Evolutionary conservation across 2,888 invertebrate genomes (phyloP).

Genomic region (Isotomurus palustris): DNA sequence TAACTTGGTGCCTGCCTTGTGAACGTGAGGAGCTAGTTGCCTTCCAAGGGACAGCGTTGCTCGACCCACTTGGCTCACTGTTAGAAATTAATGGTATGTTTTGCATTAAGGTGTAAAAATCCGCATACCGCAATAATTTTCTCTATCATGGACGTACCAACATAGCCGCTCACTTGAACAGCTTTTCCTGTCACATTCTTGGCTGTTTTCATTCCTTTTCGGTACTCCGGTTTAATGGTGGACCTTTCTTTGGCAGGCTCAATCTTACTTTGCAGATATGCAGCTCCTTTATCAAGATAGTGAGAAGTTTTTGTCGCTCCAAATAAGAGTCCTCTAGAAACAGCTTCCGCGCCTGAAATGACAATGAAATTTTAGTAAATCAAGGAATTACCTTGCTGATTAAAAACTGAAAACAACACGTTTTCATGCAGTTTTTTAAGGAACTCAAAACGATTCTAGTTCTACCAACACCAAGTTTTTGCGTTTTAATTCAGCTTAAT

Average conservation of each 20-base stretch:
- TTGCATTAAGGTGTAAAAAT: background rate
- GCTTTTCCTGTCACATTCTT: slow-evolving; percentile 64
- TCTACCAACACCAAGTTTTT: too few relatives aligned
- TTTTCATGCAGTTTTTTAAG: too few relatives aligned
- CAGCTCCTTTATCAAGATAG: slow-evolving; percentile 59
- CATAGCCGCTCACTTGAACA: slow-evolving; percentile 63
- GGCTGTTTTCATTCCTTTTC: slow-evolving; percentile 59
- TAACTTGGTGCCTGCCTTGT: slow-evolving; percentile 60
- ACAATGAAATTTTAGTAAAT: too few relatives aligned
- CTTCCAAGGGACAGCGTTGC: slow-evolving; percentile 64
- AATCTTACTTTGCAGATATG: slow-evolving; percentile 59
- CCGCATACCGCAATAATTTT: background rate
- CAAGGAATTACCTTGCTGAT: too few relatives aligned
- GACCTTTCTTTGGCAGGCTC: slow-evolving; percentile 51
- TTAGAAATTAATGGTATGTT: slow-evolving; percentile 13
- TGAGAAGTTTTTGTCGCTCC: slow-evolving; percentile 64
- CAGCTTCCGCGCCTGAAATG: slow-evolving; percentile 60
- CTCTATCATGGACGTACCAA: too few relatives aligned
- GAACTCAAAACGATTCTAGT: too few relatives aligned
- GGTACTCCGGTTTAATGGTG: slow-evolving; percentile 56
- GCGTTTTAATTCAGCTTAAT: too few relatives aligned
- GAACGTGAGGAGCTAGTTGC: slow-evolving; percentile 64
- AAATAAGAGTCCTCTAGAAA: slow-evolving; percentile 62
- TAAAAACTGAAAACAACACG: too few relatives aligned
- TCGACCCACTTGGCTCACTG: slow-evolving; percentile 58